Percentiles rank a stretch among this genome's conserved stretches.
phyloP scores from a whole-genome alignment of 2,797 vertebrate genomes.

The Lepidocolaptes lacrymiger region DNA sequence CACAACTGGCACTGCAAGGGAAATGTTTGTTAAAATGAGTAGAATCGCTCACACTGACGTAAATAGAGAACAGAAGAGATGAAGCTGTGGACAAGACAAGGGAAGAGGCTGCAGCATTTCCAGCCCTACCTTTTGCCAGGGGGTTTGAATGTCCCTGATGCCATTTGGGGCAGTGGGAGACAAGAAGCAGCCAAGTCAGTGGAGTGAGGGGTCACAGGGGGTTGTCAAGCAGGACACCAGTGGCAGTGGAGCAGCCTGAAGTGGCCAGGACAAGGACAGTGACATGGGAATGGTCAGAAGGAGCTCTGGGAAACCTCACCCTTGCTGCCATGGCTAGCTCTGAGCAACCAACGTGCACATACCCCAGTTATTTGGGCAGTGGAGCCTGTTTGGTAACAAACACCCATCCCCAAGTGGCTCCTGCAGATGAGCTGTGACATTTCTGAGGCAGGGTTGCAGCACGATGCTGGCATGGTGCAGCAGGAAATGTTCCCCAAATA shows the following conservation, averaged over 20 bases:
- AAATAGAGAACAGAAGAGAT: rapidly evolving
- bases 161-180: not conserved
- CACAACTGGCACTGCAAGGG: not conserved
- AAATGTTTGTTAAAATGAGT: not conserved
- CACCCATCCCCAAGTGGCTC: rapidly evolving
- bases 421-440: not conserved
- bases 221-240: not conserved
- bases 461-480: not conserved
- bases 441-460: not conserved
- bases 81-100: rapidly evolving
- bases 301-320: not conserved
- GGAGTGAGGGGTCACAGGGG: not conserved
- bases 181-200: not conserved
- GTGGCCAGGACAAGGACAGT: not conserved
- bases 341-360: not conserved
- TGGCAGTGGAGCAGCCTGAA: not conserved
- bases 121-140: not conserved
- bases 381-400: rapidly evolving
- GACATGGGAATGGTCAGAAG: not conserved
- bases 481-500: not conserved
- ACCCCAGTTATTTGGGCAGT: rapidly evolving
- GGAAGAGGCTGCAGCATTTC: not conserved
- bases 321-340: not conserved
- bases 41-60: rapidly evolving
- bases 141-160: not conserved